Evolutionary conservation across 2,888 invertebrate species (phyloP), one percentile per base, ranked within the genome.

Genomic region (Syritta pipiens): DNA sequence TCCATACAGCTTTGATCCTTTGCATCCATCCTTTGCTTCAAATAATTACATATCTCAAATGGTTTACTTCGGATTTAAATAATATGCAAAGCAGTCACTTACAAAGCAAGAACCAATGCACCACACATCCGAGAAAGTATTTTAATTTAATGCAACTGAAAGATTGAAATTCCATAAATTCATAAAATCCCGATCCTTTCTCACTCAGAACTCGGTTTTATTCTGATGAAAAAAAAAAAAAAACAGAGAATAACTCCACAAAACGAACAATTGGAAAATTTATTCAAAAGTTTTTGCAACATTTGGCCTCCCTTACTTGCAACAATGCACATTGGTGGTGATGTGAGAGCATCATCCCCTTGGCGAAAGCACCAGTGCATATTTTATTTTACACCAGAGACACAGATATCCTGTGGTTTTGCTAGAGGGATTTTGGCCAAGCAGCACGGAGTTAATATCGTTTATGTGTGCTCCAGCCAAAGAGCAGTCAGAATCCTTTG

Each of bases 361-460:
- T 30, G 4, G 22, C 7, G n/a, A 37, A 17, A 7, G 30, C 19
- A 32, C 6, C 17, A 44, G 42, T 42, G 48, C 28, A 62, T 55
- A 62, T 48, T 48, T 48, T 48, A 71, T 62, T 71, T 62, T 40
- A 62, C 71, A 40, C 53, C 40, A 60, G 51, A 69, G 69, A 51
- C 44, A 53, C 14, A 35, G 53, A 53, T 51, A 49, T 42, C 20
- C 44, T 20, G 24, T 35, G 37, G 63, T 63, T 55, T 48, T 9
- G 46, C 37, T 40, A 4, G 20, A 60, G 60, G 32, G 19, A 28
- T 53, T 32, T 55, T 55, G 62, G 22, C 30, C 42, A 62, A 55
- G 24, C 14, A 53, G 37, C 40, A 30, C 30, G 7, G 37, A 55
- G 55, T 72, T 46, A 72, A 72, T 63, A 63, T 63, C 72, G 12